Base-by-base conservation (phyloP, 2,888 invertebrate genomes). In the Yponomeuta sedellus region DNA sequence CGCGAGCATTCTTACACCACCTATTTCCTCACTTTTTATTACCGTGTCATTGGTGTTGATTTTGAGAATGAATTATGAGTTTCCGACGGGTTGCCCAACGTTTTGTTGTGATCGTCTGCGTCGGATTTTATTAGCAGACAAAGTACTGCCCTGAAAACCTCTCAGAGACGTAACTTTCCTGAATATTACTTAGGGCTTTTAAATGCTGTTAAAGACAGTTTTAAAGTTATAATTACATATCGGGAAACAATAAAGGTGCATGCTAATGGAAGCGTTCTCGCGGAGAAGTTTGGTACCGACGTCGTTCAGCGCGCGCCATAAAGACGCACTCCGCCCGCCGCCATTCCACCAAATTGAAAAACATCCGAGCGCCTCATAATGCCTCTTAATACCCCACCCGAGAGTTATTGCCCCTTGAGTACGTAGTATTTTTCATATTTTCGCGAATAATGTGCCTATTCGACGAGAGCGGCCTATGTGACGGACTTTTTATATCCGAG, bases 341-440 rank as follows among this genome's bases (percentile, higher is more conserved):
- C 83, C 83, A 83, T 91, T 87, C 74, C 70, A 73, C 74, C 78
- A 90, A 90, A 91, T 90, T 90, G 89, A 89, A 90, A 91, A 88
- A 87, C 85, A 84, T 82, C 83, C 69, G 82, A 85, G 82, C 82
- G 81, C 74, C 79, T 83, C 85, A 83, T 86, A 87, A 88, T 85
- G 78, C 80, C 77, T 84, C 82, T 85, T 87, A 88, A 88, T 88
- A 83, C 81, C 75, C 81, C 78, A 76, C 82, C 73, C 71, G 78
- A 81, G 84, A 87, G 85, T 85, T 84, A 86, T 83, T 71, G 82
- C 80, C 75, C 76, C 80, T 78, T 79, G 83, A 83, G 80, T 80
- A 78, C 78, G 78, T 75, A 76, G 79, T 83, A 81, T 86, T 86
- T 87, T 84, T 87, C 86, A 88, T 87, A 84, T 85, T 83, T 86